A percentile compares a stretch with the other conserved stretches of the same genome.
Conservation (phyloP, 2,113 vertebrate species). For the Nothoprocta perdicaria region DNA sequence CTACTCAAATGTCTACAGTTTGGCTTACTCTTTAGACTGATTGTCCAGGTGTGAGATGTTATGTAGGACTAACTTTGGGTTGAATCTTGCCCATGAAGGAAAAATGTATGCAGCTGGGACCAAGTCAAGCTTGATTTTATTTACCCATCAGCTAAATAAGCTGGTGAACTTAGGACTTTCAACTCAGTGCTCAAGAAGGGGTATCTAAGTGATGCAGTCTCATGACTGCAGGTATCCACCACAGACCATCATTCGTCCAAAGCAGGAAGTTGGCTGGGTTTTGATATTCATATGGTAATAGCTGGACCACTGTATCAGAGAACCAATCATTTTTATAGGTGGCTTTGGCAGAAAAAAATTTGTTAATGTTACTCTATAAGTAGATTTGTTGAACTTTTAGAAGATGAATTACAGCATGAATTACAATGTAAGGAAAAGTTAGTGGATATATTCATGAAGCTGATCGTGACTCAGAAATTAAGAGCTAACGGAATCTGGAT, state of each 20-base stretch:
- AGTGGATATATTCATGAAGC: conserved; percentile 20
- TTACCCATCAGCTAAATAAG: neutral
- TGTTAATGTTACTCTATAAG: conserved; percentile 21
- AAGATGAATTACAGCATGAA: conserved; percentile 7
- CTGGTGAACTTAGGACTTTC: neutral
- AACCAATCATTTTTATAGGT: conserved; percentile 12
- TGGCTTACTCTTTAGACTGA: neutral
- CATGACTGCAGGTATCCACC: neutral
- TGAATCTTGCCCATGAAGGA: neutral
- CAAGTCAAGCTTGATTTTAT: neutral
- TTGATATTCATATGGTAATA: conserved; percentile 43
- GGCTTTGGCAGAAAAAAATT: conserved; percentile 27
- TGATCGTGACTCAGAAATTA: neutral
- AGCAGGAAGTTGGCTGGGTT: neutral
- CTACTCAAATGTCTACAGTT: neutral
- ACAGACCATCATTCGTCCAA: neutral
- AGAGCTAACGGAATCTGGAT: neutral
- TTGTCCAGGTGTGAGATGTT: neutral
- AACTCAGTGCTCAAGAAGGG: neutral
- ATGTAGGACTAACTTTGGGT: neutral
- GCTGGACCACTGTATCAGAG: conserved; percentile 41
- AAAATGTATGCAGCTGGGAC: neutral
- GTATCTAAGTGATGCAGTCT: neutral
- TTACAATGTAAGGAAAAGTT: neutral
- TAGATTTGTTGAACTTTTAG: conserved; percentile 20